These are phyloP conservation scores for Xenopus laevis DNA, from an alignment of 2,113 vertebrate genomes.

Conservation along the genomic window DNA sequence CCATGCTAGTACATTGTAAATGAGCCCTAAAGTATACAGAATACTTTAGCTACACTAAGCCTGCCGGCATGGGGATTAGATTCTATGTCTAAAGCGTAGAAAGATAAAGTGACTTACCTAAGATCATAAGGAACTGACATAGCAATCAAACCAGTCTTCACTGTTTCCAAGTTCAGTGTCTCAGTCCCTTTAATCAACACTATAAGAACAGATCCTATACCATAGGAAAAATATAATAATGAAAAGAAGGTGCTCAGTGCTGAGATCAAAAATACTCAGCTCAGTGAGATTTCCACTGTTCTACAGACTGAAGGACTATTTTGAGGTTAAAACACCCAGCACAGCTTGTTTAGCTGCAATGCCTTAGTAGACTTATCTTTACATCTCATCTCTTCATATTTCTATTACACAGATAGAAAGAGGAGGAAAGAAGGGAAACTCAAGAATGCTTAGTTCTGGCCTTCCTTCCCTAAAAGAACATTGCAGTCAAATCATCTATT, in stretches of 20 bases:
- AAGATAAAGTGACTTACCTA: background rate
- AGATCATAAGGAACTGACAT: background rate
- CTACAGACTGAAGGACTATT: background rate
- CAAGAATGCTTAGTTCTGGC: too few relatives aligned
- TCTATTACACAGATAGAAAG: too few relatives aligned
- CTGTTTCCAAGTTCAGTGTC: background rate
- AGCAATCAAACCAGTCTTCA: background rate
- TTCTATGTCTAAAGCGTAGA: background rate
- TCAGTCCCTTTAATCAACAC: background rate
- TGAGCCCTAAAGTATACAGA: too few relatives aligned
- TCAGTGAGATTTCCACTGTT: background rate
- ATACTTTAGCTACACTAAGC: too few relatives aligned
- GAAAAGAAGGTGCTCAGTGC: background rate
- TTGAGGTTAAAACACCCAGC: background rate
- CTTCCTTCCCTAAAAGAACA: too few relatives aligned
- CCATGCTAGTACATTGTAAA: too few relatives aligned
- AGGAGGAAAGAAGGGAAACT: too few relatives aligned
- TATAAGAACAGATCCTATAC: background rate
- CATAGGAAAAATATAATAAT: background rate
- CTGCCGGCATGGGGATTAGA: too few relatives aligned
- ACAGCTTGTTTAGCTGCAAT: background rate
- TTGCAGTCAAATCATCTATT: too few relatives aligned
- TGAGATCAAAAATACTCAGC: background rate
- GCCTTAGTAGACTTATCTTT: background rate
- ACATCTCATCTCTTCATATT: background rate